Conservation (phyloP, 92 coral and sea anemone species). For the Parazoanthus swiftii region DNA sequence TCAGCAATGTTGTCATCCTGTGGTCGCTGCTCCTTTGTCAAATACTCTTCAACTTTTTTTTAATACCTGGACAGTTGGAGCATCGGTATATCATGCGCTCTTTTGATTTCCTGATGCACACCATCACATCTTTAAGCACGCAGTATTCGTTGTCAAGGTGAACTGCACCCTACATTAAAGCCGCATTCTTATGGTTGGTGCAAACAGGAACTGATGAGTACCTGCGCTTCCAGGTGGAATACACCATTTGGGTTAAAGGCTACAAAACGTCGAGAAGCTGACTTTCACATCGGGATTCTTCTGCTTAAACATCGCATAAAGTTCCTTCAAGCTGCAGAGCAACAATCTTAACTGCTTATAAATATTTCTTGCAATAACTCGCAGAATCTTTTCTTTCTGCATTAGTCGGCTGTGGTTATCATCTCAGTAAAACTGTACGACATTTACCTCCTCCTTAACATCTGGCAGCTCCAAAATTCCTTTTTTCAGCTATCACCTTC, state of each 20-base stretch:
- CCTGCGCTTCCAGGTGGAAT: constrained; percentile 10
- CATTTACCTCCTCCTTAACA: background rate
- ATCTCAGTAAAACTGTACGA: constrained; percentile 25
- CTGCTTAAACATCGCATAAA: constrained; percentile 4
- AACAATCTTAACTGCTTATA: constrained; percentile 10
- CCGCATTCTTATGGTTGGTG: constrained; percentile 26
- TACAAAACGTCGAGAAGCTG: constrained; percentile 30
- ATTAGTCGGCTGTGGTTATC: constrained; percentile 25
- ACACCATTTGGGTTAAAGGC: constrained; percentile 33
- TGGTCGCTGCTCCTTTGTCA: background rate
- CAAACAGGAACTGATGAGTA: constrained; percentile 22
- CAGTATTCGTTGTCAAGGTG: constrained; percentile 10
- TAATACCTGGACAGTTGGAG: background rate
- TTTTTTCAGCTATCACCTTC: too few relatives aligned
- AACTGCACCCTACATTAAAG: constrained; percentile 5
- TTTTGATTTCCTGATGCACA: constrained; percentile 25
- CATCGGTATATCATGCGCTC: constrained; percentile 26
- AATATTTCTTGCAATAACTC: constrained; percentile 18
- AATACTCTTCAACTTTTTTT: background rate
- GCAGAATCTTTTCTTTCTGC: background rate
- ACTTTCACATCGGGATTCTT: background rate
- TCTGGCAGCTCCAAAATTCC: too few relatives aligned
- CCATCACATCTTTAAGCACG: constrained; percentile 10
- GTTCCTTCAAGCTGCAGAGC: constrained; percentile 16
- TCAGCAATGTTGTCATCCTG: background rate